Evolutionary conservation across 2,888 invertebrate species (phyloP).

Genomic region (Dioctria rufipes): DNA sequence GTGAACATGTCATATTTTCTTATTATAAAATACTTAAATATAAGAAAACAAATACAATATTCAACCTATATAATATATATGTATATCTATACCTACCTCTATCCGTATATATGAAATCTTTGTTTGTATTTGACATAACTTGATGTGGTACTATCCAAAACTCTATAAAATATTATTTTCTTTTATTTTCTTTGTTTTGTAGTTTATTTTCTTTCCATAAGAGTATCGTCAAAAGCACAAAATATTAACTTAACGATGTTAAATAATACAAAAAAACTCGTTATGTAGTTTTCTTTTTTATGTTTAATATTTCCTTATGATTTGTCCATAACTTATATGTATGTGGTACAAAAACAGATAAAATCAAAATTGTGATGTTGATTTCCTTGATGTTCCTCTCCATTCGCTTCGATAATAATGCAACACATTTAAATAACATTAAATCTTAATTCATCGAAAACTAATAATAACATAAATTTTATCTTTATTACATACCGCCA

Average conservation of each 20-base stretch:
- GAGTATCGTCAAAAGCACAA: constrained; percentile 28
- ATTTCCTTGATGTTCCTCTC: constrained; percentile 62
- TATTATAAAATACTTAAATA: constrained; percentile 7
- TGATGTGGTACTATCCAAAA: constrained; percentile 66
- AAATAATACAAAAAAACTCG: constrained; percentile 14
- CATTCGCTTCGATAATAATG: constrained; percentile 50
- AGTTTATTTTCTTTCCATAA: constrained; percentile 33
- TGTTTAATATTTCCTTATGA: constrained; percentile 25
- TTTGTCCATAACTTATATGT: constrained; percentile 34
- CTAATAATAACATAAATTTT: background rate
- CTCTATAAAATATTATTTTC: constrained; percentile 60
- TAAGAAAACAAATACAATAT: constrained; percentile 4
- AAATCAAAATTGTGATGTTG: constrained; percentile 61
- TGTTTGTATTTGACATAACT: constrained; percentile 52
- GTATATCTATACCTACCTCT: background rate
- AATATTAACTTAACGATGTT: constrained; percentile 3
- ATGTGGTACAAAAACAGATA: constrained; percentile 13
- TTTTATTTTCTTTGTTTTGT: constrained; percentile 51
- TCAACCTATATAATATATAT: background rate
- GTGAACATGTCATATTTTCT: background rate
- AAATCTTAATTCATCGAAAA: background rate
- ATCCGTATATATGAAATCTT: constrained; percentile 7
- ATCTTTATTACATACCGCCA: too few species aligned
- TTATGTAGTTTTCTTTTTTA: constrained; percentile 26
- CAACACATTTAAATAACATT: background rate